These are phyloP conservation scores for Phenganax stokvisi DNA, from an alignment of 92 coral and sea anemone species.

Conservation along the genomic window DNA sequence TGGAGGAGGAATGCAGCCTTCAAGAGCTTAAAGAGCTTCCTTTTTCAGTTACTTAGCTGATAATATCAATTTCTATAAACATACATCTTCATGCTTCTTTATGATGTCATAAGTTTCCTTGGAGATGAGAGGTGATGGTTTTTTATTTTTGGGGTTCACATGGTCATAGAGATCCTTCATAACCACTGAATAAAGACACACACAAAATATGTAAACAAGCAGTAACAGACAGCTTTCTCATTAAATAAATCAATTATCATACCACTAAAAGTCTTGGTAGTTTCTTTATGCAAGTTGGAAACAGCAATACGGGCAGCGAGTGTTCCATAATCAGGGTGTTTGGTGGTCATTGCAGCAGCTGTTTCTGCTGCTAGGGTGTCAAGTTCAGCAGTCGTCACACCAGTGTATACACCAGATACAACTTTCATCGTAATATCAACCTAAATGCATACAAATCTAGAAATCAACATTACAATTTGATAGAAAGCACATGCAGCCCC, in stretches of 20 bases:
- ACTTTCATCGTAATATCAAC: constrained; percentile 76
- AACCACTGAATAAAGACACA: constrained; percentile 52
- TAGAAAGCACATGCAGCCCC: not conserved
- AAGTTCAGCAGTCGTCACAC: constrained; percentile 80
- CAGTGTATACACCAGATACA: constrained; percentile 78
- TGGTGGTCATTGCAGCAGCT: constrained; percentile 95
- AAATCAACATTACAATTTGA: not conserved
- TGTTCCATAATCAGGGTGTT: constrained; percentile 92
- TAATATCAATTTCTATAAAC: not conserved
- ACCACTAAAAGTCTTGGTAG: constrained; percentile 90
- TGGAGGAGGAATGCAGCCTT: no score
- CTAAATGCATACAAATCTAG: constrained; percentile 35
- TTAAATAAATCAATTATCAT: not conserved
- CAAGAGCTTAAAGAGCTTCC: no score
- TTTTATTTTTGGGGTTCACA: constrained; percentile 80
- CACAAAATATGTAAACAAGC: not conserved
- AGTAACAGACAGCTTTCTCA: no score
- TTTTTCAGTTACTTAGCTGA: no score
- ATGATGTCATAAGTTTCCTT: constrained; percentile 64
- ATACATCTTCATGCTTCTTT: constrained; percentile 76
- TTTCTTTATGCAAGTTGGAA: constrained; percentile 93
- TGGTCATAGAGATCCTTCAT: constrained; percentile 84
- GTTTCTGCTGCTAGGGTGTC: constrained; percentile 94
- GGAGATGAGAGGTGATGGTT: constrained; percentile 81
- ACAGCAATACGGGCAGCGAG: constrained; percentile 94